These are phyloP conservation scores for Cerastoderma edule DNA, from an alignment of 2,888 invertebrate species.

Conservation along the genomic window DNA sequence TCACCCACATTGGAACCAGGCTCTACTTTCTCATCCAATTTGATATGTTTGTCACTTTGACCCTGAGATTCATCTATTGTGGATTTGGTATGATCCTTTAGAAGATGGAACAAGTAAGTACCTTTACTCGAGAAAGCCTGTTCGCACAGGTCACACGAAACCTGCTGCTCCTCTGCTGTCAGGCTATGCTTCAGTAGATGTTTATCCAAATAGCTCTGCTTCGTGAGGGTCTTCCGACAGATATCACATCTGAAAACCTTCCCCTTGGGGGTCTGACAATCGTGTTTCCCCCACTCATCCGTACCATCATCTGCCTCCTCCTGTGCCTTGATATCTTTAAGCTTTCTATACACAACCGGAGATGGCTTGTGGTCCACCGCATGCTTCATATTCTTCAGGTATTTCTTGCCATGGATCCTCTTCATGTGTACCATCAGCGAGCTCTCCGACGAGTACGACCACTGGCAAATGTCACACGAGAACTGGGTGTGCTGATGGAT, in stretches of 20 bases:
- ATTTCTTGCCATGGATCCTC: slow-evolving; percentile 38
- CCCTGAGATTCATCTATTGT: slow-evolving; percentile 17
- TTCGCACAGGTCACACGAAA: slow-evolving; percentile 45
- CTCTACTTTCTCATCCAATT: background rate
- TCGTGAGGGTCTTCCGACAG: slow-evolving; percentile 40
- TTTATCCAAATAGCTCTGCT: slow-evolving; percentile 31
- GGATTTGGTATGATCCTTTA: slow-evolving; percentile 37
- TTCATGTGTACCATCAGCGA: slow-evolving; percentile 46
- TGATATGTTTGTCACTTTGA: slow-evolving; percentile 20
- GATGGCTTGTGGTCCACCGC: slow-evolving; percentile 20
- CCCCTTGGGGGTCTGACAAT: background rate
- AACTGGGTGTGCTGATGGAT: slow-evolving; percentile 35
- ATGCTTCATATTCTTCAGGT: slow-evolving; percentile 31
- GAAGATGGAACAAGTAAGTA: slow-evolving; percentile 51
- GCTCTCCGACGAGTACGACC: slow-evolving; percentile 48
- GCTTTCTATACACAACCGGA: slow-evolving; percentile 43
- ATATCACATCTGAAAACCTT: slow-evolving; percentile 37
- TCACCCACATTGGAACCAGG: background rate
- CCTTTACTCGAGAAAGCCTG: slow-evolving; percentile 33
- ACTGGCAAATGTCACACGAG: slow-evolving; percentile 53
- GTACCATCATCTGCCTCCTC: slow-evolving; percentile 4
- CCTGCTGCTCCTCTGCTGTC: slow-evolving; percentile 21
- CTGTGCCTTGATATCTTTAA: slow-evolving; percentile 44
- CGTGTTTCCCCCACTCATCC: background rate
- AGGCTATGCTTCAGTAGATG: slow-evolving; percentile 44